Evolutionary conservation across 2,113 vertebrate genomes (phyloP), one percentile per base, ranked within the genome.

Genomic region (Narcine bancroftii): DNA sequence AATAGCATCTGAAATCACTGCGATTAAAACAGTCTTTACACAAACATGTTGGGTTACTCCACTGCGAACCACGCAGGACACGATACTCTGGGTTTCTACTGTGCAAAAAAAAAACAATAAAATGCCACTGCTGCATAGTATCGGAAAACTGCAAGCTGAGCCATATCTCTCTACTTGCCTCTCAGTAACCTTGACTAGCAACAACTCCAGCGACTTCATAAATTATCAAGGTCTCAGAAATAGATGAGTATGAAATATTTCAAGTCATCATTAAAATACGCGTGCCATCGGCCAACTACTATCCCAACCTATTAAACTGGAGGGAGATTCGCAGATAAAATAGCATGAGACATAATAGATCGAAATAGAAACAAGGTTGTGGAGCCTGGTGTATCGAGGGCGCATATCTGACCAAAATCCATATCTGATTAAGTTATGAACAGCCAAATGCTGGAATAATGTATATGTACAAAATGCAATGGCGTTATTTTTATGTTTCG

Each of bases 331-430:
- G 42, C 65, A 91, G 89, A 91, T 69, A 91, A 91, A 45, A 69
- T 45, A 91, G 36, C 85, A 26, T 60, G 39, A 69, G 65, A 91
- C 89, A 71, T 47, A 91, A 60, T 60, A 87, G 81, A 87, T 87
- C 53, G 53, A 87, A 63, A 91, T 33, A 21, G 89, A 91, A 91
- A 60, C 39, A 36, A 69, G 53, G 36, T 87, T 87, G 53, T 36
- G 81, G 53, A 63, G 6, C 53, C 81, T 33, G 21, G 81, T 60
- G 81, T 56, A 85, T 85, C 13, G 81, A 85, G 33, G 50, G 50
- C 50, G 36, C 42, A 91, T 42, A 65, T 91, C 36, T 66, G 65
- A 69, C 65, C 89, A 71, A 69, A 91, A 45, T 69, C 26, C 65
- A 45, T 39, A 47, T 71, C 60, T 91, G 89, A 91, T 71, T 39